Evolutionary conservation across 2,888 invertebrate genomes (phyloP).

Genomic region (Volucella inanis): DNA sequence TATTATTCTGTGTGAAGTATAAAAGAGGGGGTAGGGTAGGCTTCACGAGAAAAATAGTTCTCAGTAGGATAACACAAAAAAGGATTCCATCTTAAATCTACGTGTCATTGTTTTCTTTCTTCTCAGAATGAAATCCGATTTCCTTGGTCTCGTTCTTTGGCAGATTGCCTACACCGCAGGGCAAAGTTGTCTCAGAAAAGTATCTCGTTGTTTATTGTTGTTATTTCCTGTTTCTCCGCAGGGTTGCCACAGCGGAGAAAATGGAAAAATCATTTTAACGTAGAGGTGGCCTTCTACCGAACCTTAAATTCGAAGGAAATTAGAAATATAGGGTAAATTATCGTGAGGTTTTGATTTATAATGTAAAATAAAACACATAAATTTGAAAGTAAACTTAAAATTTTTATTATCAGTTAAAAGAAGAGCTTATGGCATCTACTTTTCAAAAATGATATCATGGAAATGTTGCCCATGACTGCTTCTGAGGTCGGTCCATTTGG

Average conservation of each 20-base stretch:
- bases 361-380: too few species aligned
- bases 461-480: too few species aligned
- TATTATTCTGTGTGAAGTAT: conserved; percentile 22
- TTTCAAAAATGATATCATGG: too few species aligned
- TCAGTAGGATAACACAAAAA: neutral
- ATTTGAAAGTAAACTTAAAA: too few species aligned
- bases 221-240: neutral
- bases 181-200: conserved; percentile 16
- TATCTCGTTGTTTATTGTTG: conserved; percentile 16
- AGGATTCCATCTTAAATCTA: conserved; percentile 36
- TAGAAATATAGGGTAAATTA: too few species aligned
- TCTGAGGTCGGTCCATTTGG: too few species aligned
- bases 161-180: conserved; percentile 13
- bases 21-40: neutral
- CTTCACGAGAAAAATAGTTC: neutral
- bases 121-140: conserved; percentile 33
- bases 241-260: neutral
- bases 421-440: too few species aligned
- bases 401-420: too few species aligned
- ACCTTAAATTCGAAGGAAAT: too few species aligned
- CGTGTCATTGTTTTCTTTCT: conserved; percentile 26
- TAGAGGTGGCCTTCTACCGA: too few species aligned
- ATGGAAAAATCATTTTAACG: too few species aligned
- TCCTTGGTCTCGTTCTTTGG: conserved; percentile 12
- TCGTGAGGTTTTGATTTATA: too few species aligned